Base-by-base conservation (phyloP, 1,140 invertebrate species). In the Drosophila arawakana region DNA sequence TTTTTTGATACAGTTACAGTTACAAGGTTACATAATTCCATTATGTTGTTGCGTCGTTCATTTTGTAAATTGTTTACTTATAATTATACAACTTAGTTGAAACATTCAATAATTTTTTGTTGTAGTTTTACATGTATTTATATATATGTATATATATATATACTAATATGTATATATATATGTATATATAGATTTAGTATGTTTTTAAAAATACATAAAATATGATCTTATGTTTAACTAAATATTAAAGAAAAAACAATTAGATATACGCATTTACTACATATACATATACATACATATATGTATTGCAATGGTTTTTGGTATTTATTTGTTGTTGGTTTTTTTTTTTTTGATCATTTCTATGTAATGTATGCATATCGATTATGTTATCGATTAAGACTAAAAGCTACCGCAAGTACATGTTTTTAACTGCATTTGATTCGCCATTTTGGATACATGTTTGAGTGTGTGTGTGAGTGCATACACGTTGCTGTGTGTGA, bases 41-140 rank as follows among this genome's bases (percentile, higher is more conserved):
- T 86, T 86, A 86, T 86, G 82, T 83, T 44, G 50, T 71, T 30
- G 44, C 69, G 55, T 35, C 47, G 25, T 58, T 74, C 30, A 57
- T 62, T 62, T 62, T 62, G 65, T 81, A 76, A 76, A 63, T 71
- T 30, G 25, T 66, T 79, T 60, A 70, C 82, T 86, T 86, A 86
- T 86, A 86, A 86, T 80, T 86, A 86, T 88, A 88, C 83, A 86
- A 86, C 83, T 86, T 86, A 86, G 83, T 86, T 86, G 83, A 86
- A 86, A 86, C 80, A 86, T 88, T 86, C 86, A 83, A 88, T 86
- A 80, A 86, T 79, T 79, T 81, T 73, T 73, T 86, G 75, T 62
- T 72, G 68, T 80, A 76, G 65, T 86, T 30, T 30, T 30, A 30
- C 6, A 30, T 30, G 3, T 30, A 30, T 30, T 15, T 15, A 30